phyloP scores from a whole-genome alignment of 2,888 invertebrate species.

The Heteromyza rotundicornis region DNA sequence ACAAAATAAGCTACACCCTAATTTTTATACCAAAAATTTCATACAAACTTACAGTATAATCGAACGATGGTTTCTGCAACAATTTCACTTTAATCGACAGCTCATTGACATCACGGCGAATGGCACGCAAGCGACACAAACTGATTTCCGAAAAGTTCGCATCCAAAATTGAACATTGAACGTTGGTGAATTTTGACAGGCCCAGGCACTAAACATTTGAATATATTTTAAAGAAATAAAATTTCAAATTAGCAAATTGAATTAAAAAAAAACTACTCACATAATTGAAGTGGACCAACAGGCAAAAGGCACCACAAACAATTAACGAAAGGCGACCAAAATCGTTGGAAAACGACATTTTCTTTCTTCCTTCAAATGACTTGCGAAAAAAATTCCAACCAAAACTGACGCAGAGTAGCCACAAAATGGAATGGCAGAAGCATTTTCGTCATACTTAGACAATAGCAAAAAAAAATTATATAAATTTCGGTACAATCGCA shows the following conservation, averaged over 20 bases:
- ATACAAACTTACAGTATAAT: background rate
- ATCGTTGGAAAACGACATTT: background rate
- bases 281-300: background rate
- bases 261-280: background rate
- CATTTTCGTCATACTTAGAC: too few relatives aligned
- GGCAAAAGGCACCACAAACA: background rate
- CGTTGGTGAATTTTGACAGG: conserved; percentile 45
- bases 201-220: conserved; percentile 38
- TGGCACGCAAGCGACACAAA: conserved; percentile 41
- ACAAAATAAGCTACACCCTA: too few relatives aligned
- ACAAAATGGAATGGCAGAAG: too few relatives aligned
- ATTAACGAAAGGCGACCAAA: background rate
- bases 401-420: too few relatives aligned
- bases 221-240: too few relatives aligned
- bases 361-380: background rate
- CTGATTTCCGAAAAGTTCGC: conserved; percentile 33
- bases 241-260: too few relatives aligned
- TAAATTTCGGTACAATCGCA: too few relatives aligned
- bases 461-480: too few relatives aligned
- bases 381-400: too few relatives aligned
- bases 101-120: conserved; percentile 46
- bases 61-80: conserved; percentile 16
- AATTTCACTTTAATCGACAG: conserved; percentile 34
- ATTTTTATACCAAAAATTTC: too few relatives aligned
- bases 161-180: conserved; percentile 39